Conservation (phyloP, 2,797 vertebrate species). For the Enteromius viviparus region DNA sequence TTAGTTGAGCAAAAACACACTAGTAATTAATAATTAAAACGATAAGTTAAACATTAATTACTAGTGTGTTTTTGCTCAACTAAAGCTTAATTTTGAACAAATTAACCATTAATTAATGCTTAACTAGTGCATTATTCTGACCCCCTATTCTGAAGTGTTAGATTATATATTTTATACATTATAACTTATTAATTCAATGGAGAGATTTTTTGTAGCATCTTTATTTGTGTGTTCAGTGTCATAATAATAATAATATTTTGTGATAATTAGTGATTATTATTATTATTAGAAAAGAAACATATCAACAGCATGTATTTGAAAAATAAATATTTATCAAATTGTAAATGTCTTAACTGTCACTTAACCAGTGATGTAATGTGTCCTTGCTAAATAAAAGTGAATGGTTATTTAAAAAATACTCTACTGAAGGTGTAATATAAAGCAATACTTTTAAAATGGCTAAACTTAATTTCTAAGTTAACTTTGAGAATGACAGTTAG, state of each 20-base stretch:
- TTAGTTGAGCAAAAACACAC: too few species aligned
- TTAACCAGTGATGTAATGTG: background rate
- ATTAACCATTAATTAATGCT: too few species aligned
- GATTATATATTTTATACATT: too few species aligned
- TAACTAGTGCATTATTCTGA: too few species aligned
- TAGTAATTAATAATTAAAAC: too few species aligned
- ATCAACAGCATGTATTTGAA: background rate
- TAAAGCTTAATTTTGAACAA: too few species aligned
- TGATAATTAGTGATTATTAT: too few species aligned
- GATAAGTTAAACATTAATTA: too few species aligned
- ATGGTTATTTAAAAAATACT: background rate
- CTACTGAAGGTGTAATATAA: background rate
- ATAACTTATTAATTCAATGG: too few species aligned
- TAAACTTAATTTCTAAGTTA: background rate
- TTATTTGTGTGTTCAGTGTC: background rate
- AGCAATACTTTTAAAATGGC: background rate
- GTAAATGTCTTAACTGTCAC: background rate
- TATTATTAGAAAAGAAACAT: background rate
- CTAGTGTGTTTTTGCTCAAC: too few species aligned
- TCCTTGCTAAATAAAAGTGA: background rate
- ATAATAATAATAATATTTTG: background rate
- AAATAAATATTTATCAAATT: background rate
- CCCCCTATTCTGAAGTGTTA: too few species aligned
- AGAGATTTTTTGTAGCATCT: too few species aligned
- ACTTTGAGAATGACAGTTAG: background rate